Evolutionary conservation across 2,888 invertebrate genomes (phyloP).

Genomic region (Pimpla rufipes): DNA sequence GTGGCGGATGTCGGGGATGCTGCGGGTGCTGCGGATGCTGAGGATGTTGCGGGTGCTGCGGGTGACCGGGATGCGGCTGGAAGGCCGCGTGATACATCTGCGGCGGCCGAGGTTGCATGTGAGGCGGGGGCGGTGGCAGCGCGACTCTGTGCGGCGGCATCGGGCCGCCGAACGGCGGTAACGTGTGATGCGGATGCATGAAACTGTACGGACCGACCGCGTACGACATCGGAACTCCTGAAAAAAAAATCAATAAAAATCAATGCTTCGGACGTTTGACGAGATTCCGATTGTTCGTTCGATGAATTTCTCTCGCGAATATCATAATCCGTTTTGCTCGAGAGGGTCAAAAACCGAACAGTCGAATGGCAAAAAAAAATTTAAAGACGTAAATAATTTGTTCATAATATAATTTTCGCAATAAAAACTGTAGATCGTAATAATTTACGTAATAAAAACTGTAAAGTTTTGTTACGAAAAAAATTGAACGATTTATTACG

Average conservation of each 20-base stretch:
- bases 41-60: constrained; percentile 85
- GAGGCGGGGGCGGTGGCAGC: constrained; percentile 85
- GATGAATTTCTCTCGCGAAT: neutral
- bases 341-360: too few species aligned
- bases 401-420: too few species aligned
- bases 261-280: neutral
- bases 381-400: too few species aligned
- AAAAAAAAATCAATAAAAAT: constrained; percentile 19
- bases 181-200: constrained; percentile 88
- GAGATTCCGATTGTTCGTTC: neutral
- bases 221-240: constrained; percentile 87
- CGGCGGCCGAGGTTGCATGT: constrained; percentile 85
- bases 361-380: too few species aligned
- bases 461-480: too few species aligned
- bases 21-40: constrained; percentile 84
- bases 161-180: constrained; percentile 86
- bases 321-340: too few species aligned
- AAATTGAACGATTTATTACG: too few species aligned
- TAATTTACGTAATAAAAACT: too few species aligned
- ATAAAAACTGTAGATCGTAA: too few species aligned
- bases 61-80: constrained; percentile 81
- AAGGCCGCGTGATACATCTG: constrained; percentile 86
- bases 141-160: constrained; percentile 86
- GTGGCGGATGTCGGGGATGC: constrained; percentile 82
- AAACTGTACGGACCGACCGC: constrained; percentile 90